These are phyloP conservation scores for Oenanthe oenanthe DNA, from an alignment of 2,113 vertebrate species.

Conservation along the genomic window DNA sequence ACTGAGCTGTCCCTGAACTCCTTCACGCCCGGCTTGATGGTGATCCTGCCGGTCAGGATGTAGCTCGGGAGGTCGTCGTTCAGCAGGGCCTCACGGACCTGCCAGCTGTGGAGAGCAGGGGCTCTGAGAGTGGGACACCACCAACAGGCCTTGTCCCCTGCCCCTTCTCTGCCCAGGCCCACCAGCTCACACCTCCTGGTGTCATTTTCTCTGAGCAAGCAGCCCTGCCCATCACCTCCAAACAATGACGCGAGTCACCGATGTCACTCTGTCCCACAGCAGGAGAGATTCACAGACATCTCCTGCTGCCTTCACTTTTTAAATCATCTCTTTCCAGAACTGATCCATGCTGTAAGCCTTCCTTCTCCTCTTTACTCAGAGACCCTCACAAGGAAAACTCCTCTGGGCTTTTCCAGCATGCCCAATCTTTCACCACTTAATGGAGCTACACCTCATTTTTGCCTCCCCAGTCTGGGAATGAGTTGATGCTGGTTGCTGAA, in stretches of 20 bases:
- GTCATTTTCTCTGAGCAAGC: background rate
- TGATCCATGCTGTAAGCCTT: background rate
- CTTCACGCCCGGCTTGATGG: constrained; percentile 80
- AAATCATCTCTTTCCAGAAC: background rate
- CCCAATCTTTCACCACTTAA: background rate
- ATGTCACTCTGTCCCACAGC: background rate
- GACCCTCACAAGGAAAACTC: background rate
- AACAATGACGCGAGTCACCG: background rate
- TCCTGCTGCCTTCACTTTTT: background rate
- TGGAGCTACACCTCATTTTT: background rate
- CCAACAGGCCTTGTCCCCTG: background rate
- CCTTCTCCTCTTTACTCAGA: background rate
- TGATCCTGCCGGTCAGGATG: constrained; percentile 83
- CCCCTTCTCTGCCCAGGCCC: background rate
- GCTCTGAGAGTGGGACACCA: background rate
- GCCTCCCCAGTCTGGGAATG: background rate
- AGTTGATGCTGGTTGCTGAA: background rate
- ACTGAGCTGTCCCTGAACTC: constrained; percentile 77
- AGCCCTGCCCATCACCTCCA: background rate
- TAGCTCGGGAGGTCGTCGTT: constrained; percentile 83
- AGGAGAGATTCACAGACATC: accelerated
- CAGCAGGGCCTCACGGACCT: constrained; percentile 63
- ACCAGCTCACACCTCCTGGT: accelerated
- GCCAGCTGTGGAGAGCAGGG: constrained; percentile 41
- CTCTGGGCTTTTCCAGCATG: background rate